phyloP scores from a whole-genome alignment of 53 echinoderm and acorn worm genomes.

The Antedon mediterranea region DNA sequence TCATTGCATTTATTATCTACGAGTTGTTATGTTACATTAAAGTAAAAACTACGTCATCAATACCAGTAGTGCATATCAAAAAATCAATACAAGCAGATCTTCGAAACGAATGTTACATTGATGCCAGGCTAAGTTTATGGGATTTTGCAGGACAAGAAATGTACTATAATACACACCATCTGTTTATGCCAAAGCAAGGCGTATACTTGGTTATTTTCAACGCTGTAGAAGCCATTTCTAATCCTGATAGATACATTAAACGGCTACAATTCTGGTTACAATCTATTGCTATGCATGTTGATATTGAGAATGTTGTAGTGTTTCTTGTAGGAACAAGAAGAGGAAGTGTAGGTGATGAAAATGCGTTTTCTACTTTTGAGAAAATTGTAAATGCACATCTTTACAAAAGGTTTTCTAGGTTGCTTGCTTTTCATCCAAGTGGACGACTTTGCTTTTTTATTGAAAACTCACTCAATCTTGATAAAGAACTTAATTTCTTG shows the following conservation, averaged over 20 bases:
- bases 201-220: conserved; percentile 2
- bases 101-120: background rate
- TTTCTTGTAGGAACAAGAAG: background rate
- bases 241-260: background rate
- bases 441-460: background rate
- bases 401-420: background rate
- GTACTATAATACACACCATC: background rate
- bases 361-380: background rate
- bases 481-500: background rate
- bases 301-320: background rate
- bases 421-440: background rate
- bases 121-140: conserved; percentile 3
- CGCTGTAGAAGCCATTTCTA: background rate
- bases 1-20: background rate
- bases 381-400: background rate
- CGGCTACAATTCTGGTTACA: background rate
- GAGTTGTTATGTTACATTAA: background rate
- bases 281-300: background rate
- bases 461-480: background rate
- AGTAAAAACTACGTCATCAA: background rate
- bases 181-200: background rate
- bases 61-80: background rate
- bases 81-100: background rate
- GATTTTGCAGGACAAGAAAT: background rate
- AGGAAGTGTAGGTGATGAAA: background rate